Base-by-base conservation (phyloP, 2,888 invertebrate genomes). In the Mycalesis mineus region DNA sequence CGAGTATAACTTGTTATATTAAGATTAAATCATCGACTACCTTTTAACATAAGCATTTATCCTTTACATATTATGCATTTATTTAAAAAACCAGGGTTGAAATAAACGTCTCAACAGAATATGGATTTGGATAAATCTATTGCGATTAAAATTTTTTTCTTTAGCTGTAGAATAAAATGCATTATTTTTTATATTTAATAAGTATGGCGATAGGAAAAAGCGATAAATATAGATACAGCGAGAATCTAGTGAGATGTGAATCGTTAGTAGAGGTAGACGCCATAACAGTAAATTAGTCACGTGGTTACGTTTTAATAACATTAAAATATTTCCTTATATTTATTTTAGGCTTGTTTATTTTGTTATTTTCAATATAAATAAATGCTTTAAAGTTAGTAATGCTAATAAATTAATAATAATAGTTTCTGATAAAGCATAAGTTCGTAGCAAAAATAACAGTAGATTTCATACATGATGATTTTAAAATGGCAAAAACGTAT, bases 181-280 rank as follows among this genome's bases (percentile, higher is more conserved):
- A 22, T 22, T 22, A 22, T 4, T 22, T 22, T n/a, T 22, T 4
- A 22, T 4, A 22, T 22, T 4, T 5, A 22, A 22, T 4, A 22
- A 22, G 22, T 22, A 22, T 22, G 22, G 22, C 5, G 22, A 4
- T 5, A 22, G 5, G 0, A 4, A 17, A 4, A 17, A 15, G 3
- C 8, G 2, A 3, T 8, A 0, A 1, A 41, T 15, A 14, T 1
- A 15, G n/a, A n/a, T n/a, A n/a, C n/a, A 15, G 22, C 31, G 47
- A 33, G 11, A 47, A 56, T 33, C 28, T n/a, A n/a, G 28, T 45
- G 37, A 61, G 33, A 49, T 39, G 13, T 1, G 14, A 47, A 50
- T 45, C 39, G 0, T 9, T 55, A 48, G 58, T 58, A 55, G 15
- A 15, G 58, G 41, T 15, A 47, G 7, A 37, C 7, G 17, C 31